A percentile compares a stretch with the other conserved stretches of the same genome.
Evolutionary conservation across 2,113 vertebrate genomes (phyloP).

Genomic region (Anthoscopus minutus): DNA sequence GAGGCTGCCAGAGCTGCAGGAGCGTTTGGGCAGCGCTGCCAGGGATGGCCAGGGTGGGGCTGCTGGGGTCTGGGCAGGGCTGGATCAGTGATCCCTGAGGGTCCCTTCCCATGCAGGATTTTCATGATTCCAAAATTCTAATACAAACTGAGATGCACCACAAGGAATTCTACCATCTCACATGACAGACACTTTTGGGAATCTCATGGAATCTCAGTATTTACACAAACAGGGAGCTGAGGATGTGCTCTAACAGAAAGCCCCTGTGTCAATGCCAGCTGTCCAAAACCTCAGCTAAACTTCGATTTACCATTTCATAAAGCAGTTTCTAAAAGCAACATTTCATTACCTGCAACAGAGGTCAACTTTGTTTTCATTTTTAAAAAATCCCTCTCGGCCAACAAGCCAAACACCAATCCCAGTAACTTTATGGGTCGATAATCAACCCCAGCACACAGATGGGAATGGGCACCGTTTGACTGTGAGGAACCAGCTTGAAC

Average conservation of each 20-base stretch:
- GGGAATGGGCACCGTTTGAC: not conserved
- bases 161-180: not conserved
- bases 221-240: not conserved
- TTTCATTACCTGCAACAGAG: not conserved
- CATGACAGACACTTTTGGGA: accelerated
- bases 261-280: not conserved
- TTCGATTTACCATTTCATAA: not conserved
- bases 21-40: not conserved
- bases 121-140: not conserved
- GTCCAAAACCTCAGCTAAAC: not conserved
- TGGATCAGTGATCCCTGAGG: accelerated
- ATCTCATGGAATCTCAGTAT: not conserved
- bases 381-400: not conserved
- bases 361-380: not conserved
- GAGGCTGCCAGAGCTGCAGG: not conserved
- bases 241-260: not conserved
- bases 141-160: not conserved
- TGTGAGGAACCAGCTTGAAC: not conserved
- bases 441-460: not conserved
- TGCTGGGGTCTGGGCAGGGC: not conserved
- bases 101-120: not conserved
- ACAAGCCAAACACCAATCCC: not conserved
- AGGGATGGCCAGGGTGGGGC: accelerated
- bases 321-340: not conserved
- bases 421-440: not conserved